A percentile compares a stretch with the other conserved stretches of the same genome.
Evolutionary conservation across 2,888 invertebrate genomes (phyloP).

Genomic region (Mantis religiosa): DNA sequence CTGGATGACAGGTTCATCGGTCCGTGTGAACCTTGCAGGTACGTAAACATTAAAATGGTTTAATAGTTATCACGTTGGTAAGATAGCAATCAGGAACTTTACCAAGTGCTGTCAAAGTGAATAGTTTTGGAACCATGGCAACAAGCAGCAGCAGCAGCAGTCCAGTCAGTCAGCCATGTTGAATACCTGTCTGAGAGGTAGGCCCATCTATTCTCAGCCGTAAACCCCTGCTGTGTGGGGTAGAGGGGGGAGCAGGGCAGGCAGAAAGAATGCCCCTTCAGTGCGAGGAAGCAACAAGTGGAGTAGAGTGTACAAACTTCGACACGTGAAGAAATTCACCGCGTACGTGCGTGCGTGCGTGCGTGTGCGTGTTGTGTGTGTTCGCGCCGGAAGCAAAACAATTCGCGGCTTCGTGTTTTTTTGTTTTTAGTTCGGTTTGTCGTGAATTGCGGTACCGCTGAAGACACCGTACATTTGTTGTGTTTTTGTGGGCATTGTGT

Average conservation of each 20-base stretch:
- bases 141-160: background rate
- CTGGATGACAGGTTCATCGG: background rate
- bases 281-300: background rate
- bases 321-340: background rate
- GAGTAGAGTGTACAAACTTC: background rate
- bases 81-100: too few species aligned
- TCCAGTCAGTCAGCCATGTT: conserved; percentile 43
- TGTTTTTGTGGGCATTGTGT: background rate
- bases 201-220: conserved; percentile 36
- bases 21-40: background rate
- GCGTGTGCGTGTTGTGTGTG: background rate
- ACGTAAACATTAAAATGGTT: background rate
- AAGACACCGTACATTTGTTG: background rate
- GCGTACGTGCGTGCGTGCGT: background rate
- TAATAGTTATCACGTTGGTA: background rate
- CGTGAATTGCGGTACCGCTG: background rate
- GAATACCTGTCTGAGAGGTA: conserved; percentile 47
- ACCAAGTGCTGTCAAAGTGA: too few species aligned
- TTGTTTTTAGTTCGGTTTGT: background rate
- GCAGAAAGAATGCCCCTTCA: background rate
- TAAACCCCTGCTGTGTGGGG: conserved; percentile 31
- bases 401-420: background rate
- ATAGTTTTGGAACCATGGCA: background rate
- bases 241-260: background rate
- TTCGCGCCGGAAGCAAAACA: background rate